Evolutionary conservation across 2,113 vertebrate species (phyloP), one percentile per base, ranked within the genome.

Genomic region (Microtus montanus): DNA sequence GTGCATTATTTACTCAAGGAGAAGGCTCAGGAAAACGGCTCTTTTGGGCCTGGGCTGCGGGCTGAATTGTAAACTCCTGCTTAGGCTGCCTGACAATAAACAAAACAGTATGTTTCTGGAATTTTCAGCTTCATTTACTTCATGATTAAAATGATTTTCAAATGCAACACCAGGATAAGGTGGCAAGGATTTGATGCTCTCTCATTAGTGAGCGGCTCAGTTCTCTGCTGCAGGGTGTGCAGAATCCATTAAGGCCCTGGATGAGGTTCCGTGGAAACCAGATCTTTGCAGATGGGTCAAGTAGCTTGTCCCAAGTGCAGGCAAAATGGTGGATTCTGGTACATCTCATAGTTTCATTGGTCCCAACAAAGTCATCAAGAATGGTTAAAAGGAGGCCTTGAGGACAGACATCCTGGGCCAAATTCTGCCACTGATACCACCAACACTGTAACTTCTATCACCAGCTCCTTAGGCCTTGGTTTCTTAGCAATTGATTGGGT

Each of bases 1-100:
- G 86, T 95, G 95, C 66, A 70, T 95, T 97, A 92, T 97, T 97
- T 96, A 92, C 92, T 96, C 79, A 93, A 95, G 95, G 94, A 96
- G 96, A 71, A 96, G 85, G 93, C 68, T 26, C 41, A 47, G 88
- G 95, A 80, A 96, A 96, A 93, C 68, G 83, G 90, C 66, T 90
- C 85, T 93, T 96, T 93, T 87, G 94, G 66, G 97, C 87, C 44
- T 12, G 19, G 17, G 85, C 77, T 95, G 24, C 22, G 58, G 24
- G 47, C 70, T 87, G 91, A 96, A 87, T 91, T 92, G 93, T 89
- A 93, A 95, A 92, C 44, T 96, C 64, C 82, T 88, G 71, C 86
- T 96, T 86, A 71, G 24, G 82, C 44, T 92, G 44, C 77, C 80
- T 77, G 93, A 90, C 96, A 94, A 95, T 52, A 79, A 96, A 90